phyloP scores from a whole-genome alignment of 2,113 vertebrate species.

The Arvicanthis niloticus region DNA sequence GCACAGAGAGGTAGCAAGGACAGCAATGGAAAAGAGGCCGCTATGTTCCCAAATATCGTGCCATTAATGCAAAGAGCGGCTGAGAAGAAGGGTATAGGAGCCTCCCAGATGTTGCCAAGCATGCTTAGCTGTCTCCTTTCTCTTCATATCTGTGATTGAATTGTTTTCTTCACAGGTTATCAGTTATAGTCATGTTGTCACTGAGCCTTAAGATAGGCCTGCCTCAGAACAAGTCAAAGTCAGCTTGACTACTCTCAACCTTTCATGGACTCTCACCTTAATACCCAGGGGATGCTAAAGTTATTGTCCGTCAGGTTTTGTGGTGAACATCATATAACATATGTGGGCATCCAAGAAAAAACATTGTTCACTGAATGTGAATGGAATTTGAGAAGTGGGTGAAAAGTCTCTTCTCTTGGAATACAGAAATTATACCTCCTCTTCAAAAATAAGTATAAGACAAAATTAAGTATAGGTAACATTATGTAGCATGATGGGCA shows the following conservation, averaged over 20 bases:
- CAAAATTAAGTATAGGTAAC: too few relatives aligned
- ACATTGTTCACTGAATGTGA: background rate
- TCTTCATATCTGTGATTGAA: background rate
- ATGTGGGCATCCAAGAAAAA: background rate
- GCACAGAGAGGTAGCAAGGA: background rate
- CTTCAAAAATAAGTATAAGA: conserved; percentile 18
- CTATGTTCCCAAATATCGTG: background rate
- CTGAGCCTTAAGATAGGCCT: background rate
- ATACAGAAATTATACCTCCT: background rate
- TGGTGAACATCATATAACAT: background rate
- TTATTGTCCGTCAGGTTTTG: background rate
- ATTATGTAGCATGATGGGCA: background rate
- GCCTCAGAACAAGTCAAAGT: background rate
- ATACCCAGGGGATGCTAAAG: background rate
- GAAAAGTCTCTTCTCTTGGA: background rate
- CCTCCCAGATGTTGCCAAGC: background rate
- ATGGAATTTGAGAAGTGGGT: background rate
- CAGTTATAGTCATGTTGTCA: background rate
- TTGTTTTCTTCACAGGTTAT: conserved; percentile 3
- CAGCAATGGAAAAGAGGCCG: background rate
- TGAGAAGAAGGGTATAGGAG: too few relatives aligned
- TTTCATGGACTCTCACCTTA: background rate
- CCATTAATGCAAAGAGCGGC: background rate
- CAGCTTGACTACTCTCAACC: background rate
- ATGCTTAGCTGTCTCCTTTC: background rate